These are phyloP conservation scores for Crocallis elinguaria DNA, from an alignment of 2,888 invertebrate species.

Conservation along the genomic window DNA sequence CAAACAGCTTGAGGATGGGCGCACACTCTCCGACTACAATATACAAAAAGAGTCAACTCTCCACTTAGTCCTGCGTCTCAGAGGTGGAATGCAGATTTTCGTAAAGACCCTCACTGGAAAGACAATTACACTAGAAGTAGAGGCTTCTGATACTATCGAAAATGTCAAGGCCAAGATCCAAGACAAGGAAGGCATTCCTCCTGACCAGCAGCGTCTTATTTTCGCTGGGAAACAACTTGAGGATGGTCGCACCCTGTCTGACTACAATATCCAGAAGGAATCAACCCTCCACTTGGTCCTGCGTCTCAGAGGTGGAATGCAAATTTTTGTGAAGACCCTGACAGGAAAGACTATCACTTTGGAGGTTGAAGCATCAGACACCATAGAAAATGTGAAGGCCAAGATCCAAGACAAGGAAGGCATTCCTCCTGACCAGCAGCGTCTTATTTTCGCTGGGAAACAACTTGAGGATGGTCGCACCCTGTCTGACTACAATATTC, in stretches of 20 bases:
- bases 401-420: conserved; percentile 70
- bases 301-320: conserved; percentile 69
- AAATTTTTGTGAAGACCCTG: conserved; percentile 67
- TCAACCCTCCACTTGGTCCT: conserved; percentile 61
- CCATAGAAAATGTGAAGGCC: conserved; percentile 69
- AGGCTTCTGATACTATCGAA: conserved; percentile 69
- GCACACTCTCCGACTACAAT: conserved; percentile 66
- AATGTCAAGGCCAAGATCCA: conserved; percentile 74
- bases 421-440: conserved; percentile 67
- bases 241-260: conserved; percentile 64
- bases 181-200: conserved; percentile 69
- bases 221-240: conserved; percentile 67
- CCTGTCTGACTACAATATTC: conserved; percentile 69
- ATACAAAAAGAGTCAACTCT: conserved; percentile 67
- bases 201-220: conserved; percentile 68
- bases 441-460: conserved; percentile 66
- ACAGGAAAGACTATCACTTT: conserved; percentile 67
- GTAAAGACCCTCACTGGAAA: conserved; percentile 66
- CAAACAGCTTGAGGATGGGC: conserved; percentile 65
- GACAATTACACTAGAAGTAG: conserved; percentile 64
- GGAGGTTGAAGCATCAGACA: conserved; percentile 64
- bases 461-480: conserved; percentile 72
- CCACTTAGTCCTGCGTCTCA: conserved; percentile 59
- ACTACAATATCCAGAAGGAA: conserved; percentile 68
- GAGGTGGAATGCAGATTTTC: conserved; percentile 71